Evolutionary conservation across 2,797 vertebrate species (phyloP).

Genomic region (Salmo trutta): DNA sequence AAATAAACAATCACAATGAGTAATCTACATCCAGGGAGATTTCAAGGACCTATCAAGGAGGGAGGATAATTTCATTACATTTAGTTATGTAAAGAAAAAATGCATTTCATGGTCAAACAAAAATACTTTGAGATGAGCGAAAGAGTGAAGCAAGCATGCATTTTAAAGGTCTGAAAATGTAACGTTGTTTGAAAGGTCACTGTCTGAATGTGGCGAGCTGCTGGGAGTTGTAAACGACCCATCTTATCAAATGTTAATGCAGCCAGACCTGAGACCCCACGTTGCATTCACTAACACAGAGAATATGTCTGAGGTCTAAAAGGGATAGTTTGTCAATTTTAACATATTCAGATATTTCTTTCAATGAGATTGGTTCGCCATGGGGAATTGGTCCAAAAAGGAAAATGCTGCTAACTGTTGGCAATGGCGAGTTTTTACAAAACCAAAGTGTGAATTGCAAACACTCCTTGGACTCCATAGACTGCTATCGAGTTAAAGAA

Average conservation of each 20-base stretch:
- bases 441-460: neutral
- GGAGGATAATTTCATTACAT: constrained; percentile 47
- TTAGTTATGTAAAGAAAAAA: constrained; percentile 51
- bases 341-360: neutral
- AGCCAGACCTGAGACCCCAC: constrained; percentile 65
- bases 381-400: too few relatives aligned
- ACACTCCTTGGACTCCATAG: neutral
- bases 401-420: neutral
- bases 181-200: constrained; percentile 83
- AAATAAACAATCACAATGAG: constrained; percentile 56
- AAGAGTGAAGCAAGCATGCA: constrained; percentile 58
- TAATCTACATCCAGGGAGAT: constrained; percentile 45
- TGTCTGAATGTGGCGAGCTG: constrained; percentile 76
- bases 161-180: constrained; percentile 81
- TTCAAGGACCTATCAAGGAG: constrained; percentile 43
- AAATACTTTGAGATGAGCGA: constrained; percentile 69
- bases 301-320: constrained; percentile 74
- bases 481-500: constrained; percentile 1
- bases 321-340: neutral
- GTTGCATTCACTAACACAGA: constrained; percentile 61
- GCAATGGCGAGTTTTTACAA: neutral
- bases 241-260: constrained; percentile 87
- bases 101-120: constrained; percentile 58
- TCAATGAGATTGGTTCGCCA: neutral
- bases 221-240: constrained; percentile 82